Conservation (phyloP, 2,113 vertebrate genomes). For the Anhinga rufa region DNA sequence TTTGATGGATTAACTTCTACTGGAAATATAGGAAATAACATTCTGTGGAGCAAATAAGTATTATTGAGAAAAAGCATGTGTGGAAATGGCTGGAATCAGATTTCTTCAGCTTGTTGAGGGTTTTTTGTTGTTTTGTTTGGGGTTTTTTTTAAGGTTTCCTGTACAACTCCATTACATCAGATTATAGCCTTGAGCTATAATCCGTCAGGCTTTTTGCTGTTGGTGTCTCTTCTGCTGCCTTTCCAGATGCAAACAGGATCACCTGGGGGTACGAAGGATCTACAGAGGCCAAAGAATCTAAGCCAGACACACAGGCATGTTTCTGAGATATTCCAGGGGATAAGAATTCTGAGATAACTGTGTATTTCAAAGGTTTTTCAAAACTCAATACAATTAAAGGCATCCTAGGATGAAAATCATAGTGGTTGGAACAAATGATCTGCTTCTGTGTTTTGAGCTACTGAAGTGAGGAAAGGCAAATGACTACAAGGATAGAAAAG, state of each 20-base stretch:
- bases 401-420: background rate
- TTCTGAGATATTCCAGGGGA: background rate
- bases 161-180: background rate
- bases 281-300: background rate
- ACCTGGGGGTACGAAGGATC: background rate
- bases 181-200: background rate
- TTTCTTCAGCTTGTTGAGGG: background rate
- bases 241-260: background rate
- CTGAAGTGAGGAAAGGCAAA: background rate
- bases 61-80: background rate
- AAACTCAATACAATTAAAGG: background rate
- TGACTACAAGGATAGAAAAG: background rate
- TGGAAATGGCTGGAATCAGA: background rate
- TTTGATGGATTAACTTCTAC: background rate
- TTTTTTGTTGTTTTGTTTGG: too few species aligned
- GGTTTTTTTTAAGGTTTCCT: background rate
- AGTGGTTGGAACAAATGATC: background rate
- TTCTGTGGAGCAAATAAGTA: background rate
- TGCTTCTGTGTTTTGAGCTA: background rate
- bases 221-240: background rate
- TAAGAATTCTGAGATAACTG: background rate
- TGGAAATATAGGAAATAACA: background rate
- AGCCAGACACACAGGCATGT: background rate
- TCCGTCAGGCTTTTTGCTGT: background rate
- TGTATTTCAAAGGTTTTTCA: background rate